A percentile compares a stretch with the other conserved stretches of the same genome.
Conservation (phyloP, 2,888 invertebrate genomes). For the Heliconius hortense region DNA sequence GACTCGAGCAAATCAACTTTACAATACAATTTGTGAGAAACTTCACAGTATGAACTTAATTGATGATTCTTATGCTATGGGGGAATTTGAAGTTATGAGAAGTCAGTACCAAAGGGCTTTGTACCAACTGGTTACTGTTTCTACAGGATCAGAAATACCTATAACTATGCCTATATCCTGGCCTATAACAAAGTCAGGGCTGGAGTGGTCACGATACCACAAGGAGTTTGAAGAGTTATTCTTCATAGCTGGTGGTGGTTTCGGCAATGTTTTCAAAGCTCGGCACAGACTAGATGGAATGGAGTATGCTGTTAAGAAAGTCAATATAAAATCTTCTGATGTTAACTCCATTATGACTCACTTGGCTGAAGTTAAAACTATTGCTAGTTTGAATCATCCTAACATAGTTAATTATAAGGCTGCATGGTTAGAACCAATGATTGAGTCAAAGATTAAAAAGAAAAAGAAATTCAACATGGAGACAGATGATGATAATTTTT, state of each 20-base stretch:
- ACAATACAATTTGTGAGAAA: constrained; percentile 85
- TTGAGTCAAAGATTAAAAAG: constrained; percentile 73
- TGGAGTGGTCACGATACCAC: constrained; percentile 85
- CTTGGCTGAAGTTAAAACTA: constrained; percentile 89
- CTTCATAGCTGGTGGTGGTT: constrained; percentile 88
- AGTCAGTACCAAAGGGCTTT: constrained; percentile 86
- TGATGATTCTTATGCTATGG: constrained; percentile 86
- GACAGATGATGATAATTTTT: constrained; percentile 65
- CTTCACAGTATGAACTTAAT: constrained; percentile 86
- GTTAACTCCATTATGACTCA: constrained; percentile 84
- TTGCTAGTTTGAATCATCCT: constrained; percentile 89
- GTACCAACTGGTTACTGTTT: constrained; percentile 83
- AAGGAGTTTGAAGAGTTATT: constrained; percentile 86
- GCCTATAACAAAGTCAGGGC: constrained; percentile 77
- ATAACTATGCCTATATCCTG: constrained; percentile 74
- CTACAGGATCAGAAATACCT: constrained; percentile 80
- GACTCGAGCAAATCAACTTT: constrained; percentile 81
- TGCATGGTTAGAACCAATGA: constrained; percentile 89
- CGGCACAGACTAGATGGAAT: constrained; percentile 88
- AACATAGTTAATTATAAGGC: constrained; percentile 92
- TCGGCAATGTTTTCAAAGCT: constrained; percentile 89
- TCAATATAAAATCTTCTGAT: constrained; percentile 84
- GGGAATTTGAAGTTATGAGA: constrained; percentile 86
- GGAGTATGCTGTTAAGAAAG: constrained; percentile 91
- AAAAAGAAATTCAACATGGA: constrained; percentile 65